Percentiles rank a stretch among this genome's conserved stretches.
Evolutionary conservation across 2,113 vertebrate species (phyloP).

Genomic region (Zapornia atra): DNA sequence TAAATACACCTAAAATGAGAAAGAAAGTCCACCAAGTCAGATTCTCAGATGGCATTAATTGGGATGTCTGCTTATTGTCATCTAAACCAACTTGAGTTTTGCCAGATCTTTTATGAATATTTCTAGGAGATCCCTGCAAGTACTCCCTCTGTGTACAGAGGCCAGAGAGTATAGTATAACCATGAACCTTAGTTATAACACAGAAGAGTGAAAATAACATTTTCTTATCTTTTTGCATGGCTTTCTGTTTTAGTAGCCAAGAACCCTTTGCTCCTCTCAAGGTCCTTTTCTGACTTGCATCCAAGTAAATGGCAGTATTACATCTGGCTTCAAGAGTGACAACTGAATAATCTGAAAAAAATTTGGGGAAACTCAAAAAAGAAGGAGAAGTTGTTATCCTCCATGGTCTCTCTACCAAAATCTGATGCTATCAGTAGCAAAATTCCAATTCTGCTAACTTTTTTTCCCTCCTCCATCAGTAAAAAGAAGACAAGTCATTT

Average conservation of each 20-base stretch:
- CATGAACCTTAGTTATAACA: not conserved
- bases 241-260: not conserved
- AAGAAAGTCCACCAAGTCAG: not conserved
- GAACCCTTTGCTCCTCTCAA: not conserved
- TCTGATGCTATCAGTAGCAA: not conserved
- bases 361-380: not conserved
- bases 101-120: not conserved
- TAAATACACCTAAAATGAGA: not conserved
- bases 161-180: not conserved
- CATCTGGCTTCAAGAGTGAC: not conserved
- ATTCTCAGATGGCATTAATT: not conserved
- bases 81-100: not conserved
- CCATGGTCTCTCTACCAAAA: not conserved
- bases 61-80: not conserved
- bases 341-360: not conserved
- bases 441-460: not conserved
- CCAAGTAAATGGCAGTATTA: not conserved
- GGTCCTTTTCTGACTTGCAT: not conserved
- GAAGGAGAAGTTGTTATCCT: not conserved
- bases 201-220: not conserved
- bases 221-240: not conserved
- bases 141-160: not conserved
- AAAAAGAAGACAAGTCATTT: not conserved
- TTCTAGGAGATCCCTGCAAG: not conserved
- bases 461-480: not conserved